A percentile compares a stretch with the other conserved stretches of the same genome.
Evolutionary conservation across 2,113 vertebrate genomes (phyloP).

Genomic region (Jacana jacana): DNA sequence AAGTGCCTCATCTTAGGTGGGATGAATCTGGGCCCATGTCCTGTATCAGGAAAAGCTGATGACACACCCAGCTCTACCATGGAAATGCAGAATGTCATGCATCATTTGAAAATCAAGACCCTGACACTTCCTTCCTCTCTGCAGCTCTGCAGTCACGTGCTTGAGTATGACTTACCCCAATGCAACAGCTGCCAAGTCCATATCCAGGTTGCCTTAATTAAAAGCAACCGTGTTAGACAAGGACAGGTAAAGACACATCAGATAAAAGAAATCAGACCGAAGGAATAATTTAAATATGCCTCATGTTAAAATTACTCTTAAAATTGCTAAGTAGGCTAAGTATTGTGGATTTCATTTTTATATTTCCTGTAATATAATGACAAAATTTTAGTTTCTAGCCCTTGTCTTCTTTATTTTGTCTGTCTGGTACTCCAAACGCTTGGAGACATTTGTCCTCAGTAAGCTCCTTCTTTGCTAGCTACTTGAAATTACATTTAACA

Average conservation of each 20-base stretch:
- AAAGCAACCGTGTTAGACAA: slow-evolving; percentile 1
- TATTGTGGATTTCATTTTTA: neutral
- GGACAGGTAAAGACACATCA: neutral
- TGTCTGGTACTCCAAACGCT: neutral
- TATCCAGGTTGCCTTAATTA: slow-evolving; percentile 38
- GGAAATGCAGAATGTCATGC: neutral
- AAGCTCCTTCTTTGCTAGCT: neutral
- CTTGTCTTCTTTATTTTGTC: neutral
- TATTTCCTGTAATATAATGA: neutral
- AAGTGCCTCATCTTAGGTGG: neutral
- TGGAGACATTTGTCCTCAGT: neutral
- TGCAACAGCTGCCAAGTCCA: neutral
- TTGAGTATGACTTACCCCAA: neutral
- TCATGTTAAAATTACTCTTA: neutral
- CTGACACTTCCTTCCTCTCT: neutral
- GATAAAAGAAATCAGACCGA: neutral
- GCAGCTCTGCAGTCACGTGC: neutral
- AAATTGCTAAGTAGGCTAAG: slow-evolving; percentile 27
- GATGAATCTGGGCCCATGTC: neutral
- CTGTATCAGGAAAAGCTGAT: neutral
- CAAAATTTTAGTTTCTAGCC: neutral
- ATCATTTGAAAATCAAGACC: neutral
- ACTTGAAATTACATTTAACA: slow-evolving; percentile 4
- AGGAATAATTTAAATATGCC: neutral
- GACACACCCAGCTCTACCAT: neutral